Evolutionary conservation across 1,140 invertebrate genomes (phyloP), one percentile per base, ranked within the genome.

Genomic region (Zophobas atratus): DNA sequence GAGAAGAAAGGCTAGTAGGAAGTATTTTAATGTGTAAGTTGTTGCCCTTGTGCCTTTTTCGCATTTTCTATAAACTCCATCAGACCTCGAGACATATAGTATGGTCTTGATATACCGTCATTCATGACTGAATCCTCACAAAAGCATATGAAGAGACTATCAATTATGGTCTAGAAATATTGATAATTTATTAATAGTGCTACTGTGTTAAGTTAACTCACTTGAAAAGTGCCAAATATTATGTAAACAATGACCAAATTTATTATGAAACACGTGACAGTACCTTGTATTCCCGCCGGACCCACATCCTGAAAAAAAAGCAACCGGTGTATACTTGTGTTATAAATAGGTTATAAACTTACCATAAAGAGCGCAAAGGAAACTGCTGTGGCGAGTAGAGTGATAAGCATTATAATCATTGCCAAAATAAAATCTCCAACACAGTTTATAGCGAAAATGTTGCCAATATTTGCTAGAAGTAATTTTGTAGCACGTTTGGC

Each of bases 141-240:
- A 88, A 97, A 96, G 83, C 94, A 96, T 6, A 96, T 84, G 83
- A 96, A 93, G 80, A 96, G 91, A 6, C 94, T 93, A 81, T 96
- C 94, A 55, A 96, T 94, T 0, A 93, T 89, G 93, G 95, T 95
- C 94, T 95, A 83, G 32, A 88, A 90, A 80, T 56, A 38, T 63
- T 51, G 6, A 20, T 2, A 2, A 8, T 4, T 46, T 3, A 51
- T 5, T 0, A 6, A 20, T n/a, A 51, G 49, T 6, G 6, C 20
- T 20, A 20, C 43, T 3, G 3, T 51, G 6, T 51, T 20, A 2
- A 4, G 3, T 55, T 38, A 56, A 55, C 49, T 6, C 41, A 73
- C 71, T 1, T 53, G n/a, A 55, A 73, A 55, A 35, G 56, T 20
- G 36, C 5, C 8, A 35, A 73, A 73, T 1, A 20, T 55, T 1